Percentiles rank a stretch among this genome's conserved stretches.
phyloP scores from a whole-genome alignment of 2,888 invertebrate genomes.

The Microctonus brassicae region DNA sequence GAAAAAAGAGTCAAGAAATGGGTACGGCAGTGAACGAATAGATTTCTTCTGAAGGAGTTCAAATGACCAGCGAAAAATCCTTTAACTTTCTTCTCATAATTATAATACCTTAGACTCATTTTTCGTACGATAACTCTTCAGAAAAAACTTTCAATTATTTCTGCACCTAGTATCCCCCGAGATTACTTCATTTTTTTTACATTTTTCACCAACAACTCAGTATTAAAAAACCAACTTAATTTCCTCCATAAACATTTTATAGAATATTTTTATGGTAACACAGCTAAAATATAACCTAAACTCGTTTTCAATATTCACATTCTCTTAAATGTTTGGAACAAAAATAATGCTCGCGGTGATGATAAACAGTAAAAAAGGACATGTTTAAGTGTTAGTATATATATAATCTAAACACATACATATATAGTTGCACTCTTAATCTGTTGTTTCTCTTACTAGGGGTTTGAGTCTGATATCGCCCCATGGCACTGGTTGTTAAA shows the following conservation, averaged over 20 bases:
- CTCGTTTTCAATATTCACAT: neutral
- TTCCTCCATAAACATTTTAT: too few species aligned
- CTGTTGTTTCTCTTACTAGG: slow-evolving; percentile 33
- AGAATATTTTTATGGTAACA: too few species aligned
- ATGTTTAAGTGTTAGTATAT: too few species aligned
- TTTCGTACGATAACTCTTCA: slow-evolving; percentile 14
- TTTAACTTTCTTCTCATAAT: neutral
- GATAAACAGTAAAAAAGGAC: neutral
- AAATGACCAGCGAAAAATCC: slow-evolving; percentile 15
- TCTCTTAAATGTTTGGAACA: neutral
- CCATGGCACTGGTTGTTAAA: slow-evolving; percentile 48
- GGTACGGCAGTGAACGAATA: neutral
- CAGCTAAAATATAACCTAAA: neutral
- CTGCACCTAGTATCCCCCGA: neutral
- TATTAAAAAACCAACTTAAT: too few species aligned
- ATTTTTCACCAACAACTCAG: too few species aligned
- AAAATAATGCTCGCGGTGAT: neutral
- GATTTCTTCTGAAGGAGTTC: slow-evolving; percentile 21
- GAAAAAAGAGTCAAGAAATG: neutral
- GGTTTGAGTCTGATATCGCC: slow-evolving; percentile 30
- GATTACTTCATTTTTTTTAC: neutral
- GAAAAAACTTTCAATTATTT: slow-evolving; percentile 17
- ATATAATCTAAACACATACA: neutral
- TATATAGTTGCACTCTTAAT: slow-evolving; percentile 31
- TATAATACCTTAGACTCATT: slow-evolving; percentile 2